phyloP scores from a whole-genome alignment of 1,140 invertebrate genomes.

The Nixonia krombeini region DNA sequence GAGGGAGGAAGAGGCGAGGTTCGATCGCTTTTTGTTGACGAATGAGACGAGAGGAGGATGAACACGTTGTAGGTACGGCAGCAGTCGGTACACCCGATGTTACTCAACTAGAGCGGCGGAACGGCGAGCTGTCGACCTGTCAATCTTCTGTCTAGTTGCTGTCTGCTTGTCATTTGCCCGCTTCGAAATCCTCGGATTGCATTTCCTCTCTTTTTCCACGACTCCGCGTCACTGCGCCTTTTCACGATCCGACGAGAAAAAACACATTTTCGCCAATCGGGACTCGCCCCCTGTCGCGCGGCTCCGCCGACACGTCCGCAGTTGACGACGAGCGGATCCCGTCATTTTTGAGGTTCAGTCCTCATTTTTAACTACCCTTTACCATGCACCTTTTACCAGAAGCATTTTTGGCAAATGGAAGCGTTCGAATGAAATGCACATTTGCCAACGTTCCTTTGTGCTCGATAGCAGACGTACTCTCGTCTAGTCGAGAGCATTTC shows the following conservation, averaged over 20 bases:
- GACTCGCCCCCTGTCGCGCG: no score
- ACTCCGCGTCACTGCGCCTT: slow-evolving; percentile 6
- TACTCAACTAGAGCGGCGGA: not conserved
- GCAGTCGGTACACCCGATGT: not conserved
- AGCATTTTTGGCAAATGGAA: no score
- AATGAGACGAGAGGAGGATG: slow-evolving; percentile 57
- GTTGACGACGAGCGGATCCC: no score
- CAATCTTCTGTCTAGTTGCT: slow-evolving; percentile 68
- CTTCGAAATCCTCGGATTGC: slow-evolving; percentile 2
- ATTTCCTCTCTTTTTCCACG: slow-evolving; percentile 7
- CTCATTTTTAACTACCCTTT: no score
- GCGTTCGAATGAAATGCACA: no score
- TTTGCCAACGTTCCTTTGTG: no score
- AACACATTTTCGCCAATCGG: slow-evolving; percentile 4
- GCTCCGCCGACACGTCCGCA: no score
- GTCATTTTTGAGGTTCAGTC: no score
- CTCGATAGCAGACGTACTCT: no score
- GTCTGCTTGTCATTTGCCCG: slow-evolving; percentile 64
- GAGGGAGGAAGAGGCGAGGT: slow-evolving; percentile 7
- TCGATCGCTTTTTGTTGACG: slow-evolving; percentile 60
- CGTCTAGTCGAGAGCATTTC: no score
- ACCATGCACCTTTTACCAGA: no score
- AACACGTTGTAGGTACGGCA: slow-evolving; percentile 58
- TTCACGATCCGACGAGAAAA: not conserved
- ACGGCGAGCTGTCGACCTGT: slow-evolving; percentile 60